Conservation (phyloP, 2,888 invertebrate species). For the Epistrophe eligans region DNA sequence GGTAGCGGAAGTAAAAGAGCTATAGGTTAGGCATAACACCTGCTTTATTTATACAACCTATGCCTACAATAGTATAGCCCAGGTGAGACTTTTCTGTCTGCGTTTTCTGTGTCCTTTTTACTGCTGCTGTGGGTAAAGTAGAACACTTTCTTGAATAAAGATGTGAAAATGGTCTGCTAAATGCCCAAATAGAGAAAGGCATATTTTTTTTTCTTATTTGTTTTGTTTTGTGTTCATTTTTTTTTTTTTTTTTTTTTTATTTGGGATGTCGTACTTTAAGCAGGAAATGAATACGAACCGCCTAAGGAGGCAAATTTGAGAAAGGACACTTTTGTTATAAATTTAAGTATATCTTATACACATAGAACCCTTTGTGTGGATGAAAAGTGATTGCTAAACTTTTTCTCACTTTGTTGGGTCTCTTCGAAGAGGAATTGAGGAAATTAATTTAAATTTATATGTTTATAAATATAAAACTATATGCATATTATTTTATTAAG, state of each 20-base stretch:
- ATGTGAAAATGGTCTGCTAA: constrained; percentile 72
- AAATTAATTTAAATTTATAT: constrained; percentile 64
- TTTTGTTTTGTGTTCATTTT: too few species aligned
- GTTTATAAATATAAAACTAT: too few species aligned
- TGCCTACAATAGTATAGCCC: constrained; percentile 12
- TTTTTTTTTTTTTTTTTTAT: not conserved
- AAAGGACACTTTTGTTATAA: constrained; percentile 42
- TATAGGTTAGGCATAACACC: constrained; percentile 41
- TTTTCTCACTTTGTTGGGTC: constrained; percentile 32
- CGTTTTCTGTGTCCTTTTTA: constrained; percentile 43
- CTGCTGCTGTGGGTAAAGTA: constrained; percentile 56
- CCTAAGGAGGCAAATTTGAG: constrained; percentile 45
- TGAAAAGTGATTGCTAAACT: constrained; percentile 54
- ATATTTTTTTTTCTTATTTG: constrained; percentile 12
- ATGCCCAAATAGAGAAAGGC: constrained; percentile 47
- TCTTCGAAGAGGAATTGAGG: not conserved
- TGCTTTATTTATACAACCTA: constrained; percentile 40
- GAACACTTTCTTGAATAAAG: constrained; percentile 60
- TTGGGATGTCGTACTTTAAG: constrained; percentile 32
- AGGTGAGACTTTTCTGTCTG: constrained; percentile 57
- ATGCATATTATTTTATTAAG: too few species aligned
- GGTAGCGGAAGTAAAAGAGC: constrained; percentile 12
- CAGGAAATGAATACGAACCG: constrained; percentile 56
- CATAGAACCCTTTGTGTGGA: constrained; percentile 39
- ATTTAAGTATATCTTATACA: too few species aligned